Evolutionary conservation across 2,797 vertebrate genomes (phyloP).

Genomic region (Anguilla obscura): DNA sequence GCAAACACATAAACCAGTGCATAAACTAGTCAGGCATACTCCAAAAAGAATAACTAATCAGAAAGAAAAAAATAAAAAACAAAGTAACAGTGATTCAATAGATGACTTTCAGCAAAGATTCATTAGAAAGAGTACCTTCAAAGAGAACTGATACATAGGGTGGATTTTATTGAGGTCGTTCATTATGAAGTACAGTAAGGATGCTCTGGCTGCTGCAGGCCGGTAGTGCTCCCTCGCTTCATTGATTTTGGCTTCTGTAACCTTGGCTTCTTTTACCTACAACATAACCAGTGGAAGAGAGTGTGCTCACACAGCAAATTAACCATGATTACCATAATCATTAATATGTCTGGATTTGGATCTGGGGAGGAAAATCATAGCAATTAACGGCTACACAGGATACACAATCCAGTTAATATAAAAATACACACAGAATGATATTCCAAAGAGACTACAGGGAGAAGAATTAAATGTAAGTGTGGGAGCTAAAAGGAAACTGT

Average conservation of each 20-base stretch:
- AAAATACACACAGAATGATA: conserved; percentile 6
- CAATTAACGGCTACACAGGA: not conserved
- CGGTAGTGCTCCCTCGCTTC: conserved; percentile 91
- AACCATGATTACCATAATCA: conserved; percentile 32
- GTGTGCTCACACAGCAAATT: conserved; percentile 24
- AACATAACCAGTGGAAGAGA: conserved; percentile 31
- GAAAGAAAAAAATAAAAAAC: conserved; percentile 35
- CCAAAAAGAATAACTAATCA: conserved; percentile 58
- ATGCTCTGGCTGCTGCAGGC: conserved; percentile 79
- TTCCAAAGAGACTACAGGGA: not conserved
- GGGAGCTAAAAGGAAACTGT: not conserved
- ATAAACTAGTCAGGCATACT: conserved; percentile 57
- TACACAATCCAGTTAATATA: not conserved
- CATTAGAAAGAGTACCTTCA: conserved; percentile 78
- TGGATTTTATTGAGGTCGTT: conserved; percentile 90
- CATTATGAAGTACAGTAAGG: conserved; percentile 94
- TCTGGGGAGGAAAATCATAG: not conserved
- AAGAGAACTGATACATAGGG: conserved; percentile 98
- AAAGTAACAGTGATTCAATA: not conserved
- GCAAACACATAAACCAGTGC: conserved; percentile 45
- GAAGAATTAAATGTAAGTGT: conserved; percentile 10
- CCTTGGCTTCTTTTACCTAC: conserved; percentile 88
- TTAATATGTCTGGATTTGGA: conserved; percentile 10
- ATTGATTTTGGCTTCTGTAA: conserved; percentile 88
- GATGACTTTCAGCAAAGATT: conserved; percentile 21